These are phyloP conservation scores for Malthinus seriepunctatus DNA, from an alignment of 2,888 invertebrate genomes.

Conservation along the genomic window DNA sequence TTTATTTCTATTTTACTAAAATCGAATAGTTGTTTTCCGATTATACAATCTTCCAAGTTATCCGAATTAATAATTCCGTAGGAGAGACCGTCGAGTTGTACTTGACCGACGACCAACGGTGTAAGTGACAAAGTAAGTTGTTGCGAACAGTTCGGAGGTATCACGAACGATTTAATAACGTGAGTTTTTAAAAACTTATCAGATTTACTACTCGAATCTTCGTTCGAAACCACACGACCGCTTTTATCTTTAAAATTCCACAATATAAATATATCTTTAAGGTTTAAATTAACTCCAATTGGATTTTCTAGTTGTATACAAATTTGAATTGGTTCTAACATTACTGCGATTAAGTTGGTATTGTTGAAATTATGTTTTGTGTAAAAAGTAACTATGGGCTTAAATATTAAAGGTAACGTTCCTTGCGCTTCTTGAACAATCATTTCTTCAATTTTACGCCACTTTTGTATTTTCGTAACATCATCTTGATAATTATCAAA, in stretches of 20 bases:
- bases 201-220: constrained; percentile 49
- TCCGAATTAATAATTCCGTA: constrained; percentile 47
- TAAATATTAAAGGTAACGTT: constrained; percentile 73
- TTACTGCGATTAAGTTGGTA: constrained; percentile 70
- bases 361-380: constrained; percentile 67
- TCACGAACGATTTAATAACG: constrained; percentile 58
- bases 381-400: constrained; percentile 76
- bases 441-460: constrained; percentile 80
- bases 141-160: constrained; percentile 65
- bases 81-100: constrained; percentile 72
- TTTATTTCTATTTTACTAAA: constrained; percentile 63
- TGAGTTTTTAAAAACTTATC: constrained; percentile 60
- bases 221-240: constrained; percentile 51
- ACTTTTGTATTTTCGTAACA: constrained; percentile 51
- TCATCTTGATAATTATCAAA: constrained; percentile 47
- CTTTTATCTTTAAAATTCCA: constrained; percentile 67
- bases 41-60: constrained; percentile 49
- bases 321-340: constrained; percentile 82
- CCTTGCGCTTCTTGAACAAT: constrained; percentile 71
- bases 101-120: constrained; percentile 72
- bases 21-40: constrained; percentile 63
- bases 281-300: constrained; percentile 69
- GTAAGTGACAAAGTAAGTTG: constrained; percentile 71
- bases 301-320: constrained; percentile 77
- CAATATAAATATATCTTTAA: constrained; percentile 71